Conservation (phyloP, 2,113 vertebrate species). For the Ceuthmochares aereus region DNA sequence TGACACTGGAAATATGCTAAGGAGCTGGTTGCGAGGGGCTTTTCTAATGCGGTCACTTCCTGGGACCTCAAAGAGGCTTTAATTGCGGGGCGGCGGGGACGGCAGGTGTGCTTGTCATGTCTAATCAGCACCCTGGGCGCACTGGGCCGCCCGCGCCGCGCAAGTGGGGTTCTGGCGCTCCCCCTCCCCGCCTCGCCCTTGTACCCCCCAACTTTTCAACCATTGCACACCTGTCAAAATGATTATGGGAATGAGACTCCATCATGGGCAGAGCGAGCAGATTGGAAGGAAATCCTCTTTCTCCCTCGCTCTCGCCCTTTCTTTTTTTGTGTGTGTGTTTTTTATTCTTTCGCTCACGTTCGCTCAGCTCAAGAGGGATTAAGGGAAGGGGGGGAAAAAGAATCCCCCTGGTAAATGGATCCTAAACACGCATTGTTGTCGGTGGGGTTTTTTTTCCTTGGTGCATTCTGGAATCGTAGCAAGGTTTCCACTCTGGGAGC, state of each 20-base stretch:
- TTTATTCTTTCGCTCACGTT: not conserved
- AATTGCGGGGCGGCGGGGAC: slow-evolving; percentile 76
- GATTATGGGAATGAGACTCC: slow-evolving; percentile 92
- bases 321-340: not conserved
- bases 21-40: slow-evolving; percentile 64
- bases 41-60: slow-evolving; percentile 66
- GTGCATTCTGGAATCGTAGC: not conserved
- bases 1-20: slow-evolving; percentile 76
- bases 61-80: slow-evolving; percentile 72
- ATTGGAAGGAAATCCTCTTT: slow-evolving; percentile 81
- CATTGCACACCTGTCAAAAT: slow-evolving; percentile 88
- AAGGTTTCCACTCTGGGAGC: not conserved
- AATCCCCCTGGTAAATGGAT: slow-evolving; percentile 3
- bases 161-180: slow-evolving; percentile 12
- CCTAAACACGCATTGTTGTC: slow-evolving; percentile 18
- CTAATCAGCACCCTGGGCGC: slow-evolving; percentile 77
- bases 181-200: not conserved
- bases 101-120: slow-evolving; percentile 88
- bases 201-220: slow-evolving; percentile 69
- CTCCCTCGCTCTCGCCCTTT: slow-evolving; percentile 64
- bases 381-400: not conserved
- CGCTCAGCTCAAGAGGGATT: slow-evolving; percentile 51
- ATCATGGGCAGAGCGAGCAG: slow-evolving; percentile 78
- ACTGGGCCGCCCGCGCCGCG: slow-evolving; percentile 38
- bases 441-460: not conserved